Conservation (phyloP, 1,140 invertebrate species). For the Tetragnatha versicolor region DNA sequence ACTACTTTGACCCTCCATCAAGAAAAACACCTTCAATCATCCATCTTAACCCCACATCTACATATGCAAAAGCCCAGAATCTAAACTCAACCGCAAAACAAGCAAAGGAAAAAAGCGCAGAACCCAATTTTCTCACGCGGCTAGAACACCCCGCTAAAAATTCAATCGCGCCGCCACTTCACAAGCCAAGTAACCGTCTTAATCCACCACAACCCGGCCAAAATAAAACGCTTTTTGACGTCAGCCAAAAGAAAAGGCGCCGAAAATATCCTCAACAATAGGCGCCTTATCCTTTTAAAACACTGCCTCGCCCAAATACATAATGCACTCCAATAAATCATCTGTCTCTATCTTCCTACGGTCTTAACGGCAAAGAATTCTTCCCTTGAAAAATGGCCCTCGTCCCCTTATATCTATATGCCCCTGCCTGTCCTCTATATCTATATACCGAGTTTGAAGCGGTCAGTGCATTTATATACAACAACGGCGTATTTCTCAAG, state of each 20-base stretch:
- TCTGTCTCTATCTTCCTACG: neutral
- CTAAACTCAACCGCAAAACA: too few relatives aligned
- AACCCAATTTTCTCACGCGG: too few relatives aligned
- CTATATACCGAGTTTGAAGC: neutral
- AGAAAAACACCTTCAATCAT: too few relatives aligned
- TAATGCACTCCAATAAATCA: slow-evolving; percentile 42
- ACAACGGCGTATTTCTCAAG: slow-evolving; percentile 8
- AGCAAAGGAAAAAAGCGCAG: too few relatives aligned
- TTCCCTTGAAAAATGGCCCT: slow-evolving; percentile 17
- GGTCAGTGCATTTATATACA: slow-evolving; percentile 20
- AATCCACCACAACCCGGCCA: too few relatives aligned
- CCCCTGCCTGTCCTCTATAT: slow-evolving; percentile 32
- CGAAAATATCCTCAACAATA: neutral
- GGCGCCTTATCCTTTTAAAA: neutral
- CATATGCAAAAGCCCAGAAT: too few relatives aligned
- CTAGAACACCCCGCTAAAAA: too few relatives aligned
- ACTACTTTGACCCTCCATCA: too few relatives aligned
- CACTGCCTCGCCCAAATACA: slow-evolving; percentile 23
- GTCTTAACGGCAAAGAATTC: slow-evolving; percentile 24
- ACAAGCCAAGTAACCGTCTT: too few relatives aligned
- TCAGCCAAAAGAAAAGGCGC: neutral
- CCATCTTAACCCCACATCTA: too few relatives aligned
- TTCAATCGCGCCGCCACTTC: too few relatives aligned
- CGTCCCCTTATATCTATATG: too few relatives aligned
- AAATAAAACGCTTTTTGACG: neutral